Percentiles rank a stretch among this genome's conserved stretches.
Conservation (phyloP, 2,797 vertebrate species). For the Tenualosa thibaudeaui region DNA sequence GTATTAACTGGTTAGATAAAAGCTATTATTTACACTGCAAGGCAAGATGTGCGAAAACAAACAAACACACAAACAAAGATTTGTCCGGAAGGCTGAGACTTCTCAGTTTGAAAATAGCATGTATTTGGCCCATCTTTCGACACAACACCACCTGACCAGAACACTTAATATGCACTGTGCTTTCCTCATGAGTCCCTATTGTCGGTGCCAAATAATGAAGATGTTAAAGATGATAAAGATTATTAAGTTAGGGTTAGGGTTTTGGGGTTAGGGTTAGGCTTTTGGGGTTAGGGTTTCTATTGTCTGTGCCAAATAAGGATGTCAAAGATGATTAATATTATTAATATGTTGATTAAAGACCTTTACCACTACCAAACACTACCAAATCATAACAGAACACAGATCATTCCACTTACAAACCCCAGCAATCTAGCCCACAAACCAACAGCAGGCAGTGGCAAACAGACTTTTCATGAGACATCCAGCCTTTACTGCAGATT, state of each 20-base stretch:
- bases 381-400: too few relatives aligned
- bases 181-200: not conserved
- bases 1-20: conserved; percentile 13
- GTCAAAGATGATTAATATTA: too few relatives aligned
- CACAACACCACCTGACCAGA: not conserved
- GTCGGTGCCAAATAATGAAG: not conserved
- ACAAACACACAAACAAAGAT: not conserved
- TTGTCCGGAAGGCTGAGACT: not conserved
- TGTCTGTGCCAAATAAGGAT: not conserved
- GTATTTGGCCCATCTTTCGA: not conserved
- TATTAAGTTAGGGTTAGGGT: too few relatives aligned
- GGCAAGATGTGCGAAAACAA: not conserved
- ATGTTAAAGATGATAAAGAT: not conserved
- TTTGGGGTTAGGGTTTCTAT: not conserved
- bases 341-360: not conserved
- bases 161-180: not conserved
- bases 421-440: not conserved
- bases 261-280: too few relatives aligned
- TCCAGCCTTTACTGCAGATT: not conserved
- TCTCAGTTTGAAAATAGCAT: not conserved
- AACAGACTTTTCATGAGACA: not conserved
- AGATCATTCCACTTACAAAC: not conserved
- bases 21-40: conserved; percentile 23
- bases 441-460: not conserved
- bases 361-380: not conserved